phyloP scores from a whole-genome alignment of 2,888 invertebrate species.

The Cheilosia pagana region DNA sequence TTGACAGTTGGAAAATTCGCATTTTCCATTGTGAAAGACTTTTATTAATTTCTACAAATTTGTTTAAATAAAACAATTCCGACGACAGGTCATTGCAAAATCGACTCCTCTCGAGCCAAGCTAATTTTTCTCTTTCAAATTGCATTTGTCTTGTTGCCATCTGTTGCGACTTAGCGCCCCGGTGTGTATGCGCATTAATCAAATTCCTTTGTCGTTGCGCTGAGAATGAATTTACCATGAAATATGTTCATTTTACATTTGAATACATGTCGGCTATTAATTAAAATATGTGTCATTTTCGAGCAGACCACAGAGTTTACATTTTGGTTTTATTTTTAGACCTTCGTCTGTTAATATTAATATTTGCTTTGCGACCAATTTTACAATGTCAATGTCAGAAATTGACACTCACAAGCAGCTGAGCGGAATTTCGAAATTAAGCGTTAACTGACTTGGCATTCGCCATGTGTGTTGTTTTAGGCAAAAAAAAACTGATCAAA shows the following conservation, averaged over 20 bases:
- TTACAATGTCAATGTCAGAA: constrained; percentile 52
- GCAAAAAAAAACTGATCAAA: not conserved
- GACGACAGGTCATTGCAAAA: constrained; percentile 49
- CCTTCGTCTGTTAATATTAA: not conserved
- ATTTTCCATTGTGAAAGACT: not conserved
- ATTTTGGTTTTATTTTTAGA: constrained; percentile 31
- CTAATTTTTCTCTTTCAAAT: constrained; percentile 12
- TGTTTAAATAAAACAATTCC: constrained; percentile 16
- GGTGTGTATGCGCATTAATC: constrained; percentile 41
- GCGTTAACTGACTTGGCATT: constrained; percentile 32
- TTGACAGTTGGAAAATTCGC: not conserved
- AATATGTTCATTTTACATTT: constrained; percentile 25
- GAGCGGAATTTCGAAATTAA: constrained; percentile 30
- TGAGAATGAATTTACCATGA: constrained; percentile 31
- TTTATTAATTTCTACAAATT: not conserved
- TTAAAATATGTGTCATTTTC: constrained; percentile 25
- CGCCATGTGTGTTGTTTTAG: not conserved
- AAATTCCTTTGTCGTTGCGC: constrained; percentile 34
- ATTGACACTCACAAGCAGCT: constrained; percentile 34
- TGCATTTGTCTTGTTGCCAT: constrained; percentile 24
- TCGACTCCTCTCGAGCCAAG: not conserved
- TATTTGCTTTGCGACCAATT: constrained; percentile 19
- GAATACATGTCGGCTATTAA: constrained; percentile 36
- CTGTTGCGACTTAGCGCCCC: constrained; percentile 36
- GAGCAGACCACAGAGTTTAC: not conserved